These are phyloP conservation scores for Eupithecia subumbrata DNA, from an alignment of 2,888 invertebrate species.

Conservation along the genomic window DNA sequence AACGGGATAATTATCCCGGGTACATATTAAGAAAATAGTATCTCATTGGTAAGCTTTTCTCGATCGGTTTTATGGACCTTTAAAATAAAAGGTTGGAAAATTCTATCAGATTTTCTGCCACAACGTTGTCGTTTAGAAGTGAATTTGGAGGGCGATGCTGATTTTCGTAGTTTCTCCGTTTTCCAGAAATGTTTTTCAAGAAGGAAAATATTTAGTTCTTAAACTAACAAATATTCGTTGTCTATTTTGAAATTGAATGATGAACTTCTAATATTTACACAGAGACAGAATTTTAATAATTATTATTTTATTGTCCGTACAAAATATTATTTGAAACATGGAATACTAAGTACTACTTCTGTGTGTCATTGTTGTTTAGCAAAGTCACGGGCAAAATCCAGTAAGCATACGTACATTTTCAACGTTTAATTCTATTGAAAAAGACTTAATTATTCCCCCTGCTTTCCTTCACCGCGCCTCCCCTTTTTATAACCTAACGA, in stretches of 20 bases:
- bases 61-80: conserved; percentile 3
- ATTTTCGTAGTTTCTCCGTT: not conserved
- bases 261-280: no score
- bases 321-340: no score
- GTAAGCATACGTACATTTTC: not conserved
- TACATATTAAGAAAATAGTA: conserved; percentile 42
- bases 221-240: no score
- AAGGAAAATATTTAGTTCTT: no score
- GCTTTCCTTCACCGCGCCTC: not conserved
- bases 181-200: not conserved
- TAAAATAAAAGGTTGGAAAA: conserved; percentile 3
- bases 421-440: not conserved
- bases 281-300: no score
- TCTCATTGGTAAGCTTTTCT: conserved; percentile 32
- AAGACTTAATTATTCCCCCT: not conserved
- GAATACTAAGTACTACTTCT: no score
- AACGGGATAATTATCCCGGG: conserved; percentile 45
- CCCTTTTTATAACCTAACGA: conserved; percentile 41
- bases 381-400: no score
- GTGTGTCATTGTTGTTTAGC: no score
- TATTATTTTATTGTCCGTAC: no score
- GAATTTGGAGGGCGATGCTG: not conserved
- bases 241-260: no score
- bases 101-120: not conserved
- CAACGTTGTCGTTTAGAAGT: not conserved